phyloP scores from a whole-genome alignment of 1,140 invertebrate species.

The Lordiphosa mommai region DNA sequence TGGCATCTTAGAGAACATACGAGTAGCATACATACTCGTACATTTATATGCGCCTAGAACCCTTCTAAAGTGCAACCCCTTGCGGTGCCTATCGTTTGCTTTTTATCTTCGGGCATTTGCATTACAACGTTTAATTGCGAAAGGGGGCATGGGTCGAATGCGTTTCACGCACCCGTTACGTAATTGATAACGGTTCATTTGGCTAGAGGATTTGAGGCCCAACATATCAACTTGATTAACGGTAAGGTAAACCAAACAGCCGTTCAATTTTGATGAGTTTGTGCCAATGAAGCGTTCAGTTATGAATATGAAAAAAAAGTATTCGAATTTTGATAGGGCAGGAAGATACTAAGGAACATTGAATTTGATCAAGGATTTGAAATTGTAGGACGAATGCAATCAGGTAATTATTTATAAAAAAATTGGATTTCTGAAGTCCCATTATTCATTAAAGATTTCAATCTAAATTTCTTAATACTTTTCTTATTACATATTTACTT shows the following conservation, averaged over 20 bases:
- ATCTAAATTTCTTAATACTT: too few relatives aligned
- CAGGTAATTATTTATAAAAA: too few relatives aligned
- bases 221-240: slow-evolving; percentile 62
- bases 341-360: too few relatives aligned
- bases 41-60: too few relatives aligned
- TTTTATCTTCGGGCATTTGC: slow-evolving; percentile 66
- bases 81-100: slow-evolving; percentile 36
- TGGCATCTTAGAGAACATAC: slow-evolving; percentile 33
- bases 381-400: too few relatives aligned
- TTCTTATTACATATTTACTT: too few relatives aligned
- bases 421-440: too few relatives aligned
- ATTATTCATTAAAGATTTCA: too few relatives aligned
- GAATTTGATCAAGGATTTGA: too few relatives aligned
- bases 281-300: slow-evolving; percentile 36
- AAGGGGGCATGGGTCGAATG: slow-evolving; percentile 25
- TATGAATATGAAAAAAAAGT: too few relatives aligned
- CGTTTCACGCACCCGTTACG: slow-evolving; percentile 55
- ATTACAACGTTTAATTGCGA: slow-evolving; percentile 60
- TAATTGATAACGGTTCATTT: slow-evolving; percentile 76
- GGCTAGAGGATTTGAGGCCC: slow-evolving; percentile 48
- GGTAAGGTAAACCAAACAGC: slow-evolving; percentile 39
- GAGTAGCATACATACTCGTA: not conserved
- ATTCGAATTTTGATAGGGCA: too few relatives aligned
- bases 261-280: slow-evolving; percentile 26
- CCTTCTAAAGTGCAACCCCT: slow-evolving; percentile 25